Base-by-base conservation (phyloP, 92 coral and sea anemone species). In the Phenganax subtilis region DNA sequence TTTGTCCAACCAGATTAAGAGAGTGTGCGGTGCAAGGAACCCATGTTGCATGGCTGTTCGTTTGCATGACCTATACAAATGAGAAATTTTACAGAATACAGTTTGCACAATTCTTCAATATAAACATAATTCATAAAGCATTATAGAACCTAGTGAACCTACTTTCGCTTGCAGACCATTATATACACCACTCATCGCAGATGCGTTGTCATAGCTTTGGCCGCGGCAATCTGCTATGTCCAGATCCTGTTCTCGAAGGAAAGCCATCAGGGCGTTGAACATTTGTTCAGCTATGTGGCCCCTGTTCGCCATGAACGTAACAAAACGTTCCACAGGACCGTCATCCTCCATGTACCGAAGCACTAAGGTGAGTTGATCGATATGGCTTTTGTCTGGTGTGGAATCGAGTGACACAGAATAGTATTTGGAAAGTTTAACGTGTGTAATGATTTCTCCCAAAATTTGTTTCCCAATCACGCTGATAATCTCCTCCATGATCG, bases 401-500 rank as follows among this genome's bases (percentile, higher is more conserved):
- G 65, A 59, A 59, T 59, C 65, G 3, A 59, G 65, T 59, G 65
- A 59, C 4, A 59, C 7, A 7, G 65, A 59, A 7, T 59, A 59
- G 65, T 59, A 59, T 7, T 59, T 59, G 3, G 65, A 59, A 59
- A 14, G 65, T 59, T 59, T 59, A 7, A 59, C 25, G 65, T 1
- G 65, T 59, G 65, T 7, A 59, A 59, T 59, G 2, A 59, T 20
- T 66, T 66, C 72, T 30, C 10, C 27, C 72, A 66, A 66, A 66
- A 66, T 9, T 66, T 66, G 72, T 66, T 66, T 66, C 3, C 72
- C 72, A 66, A 66, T 66, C 47, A 66, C 72, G 72, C 20, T 27
- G 72, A 66, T 66, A 30, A 27, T 30, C 72, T 66, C 72, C 72
- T 66, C 63, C 63, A 66, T 66, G 72, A 66, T 66, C 5, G 72